Evolutionary conservation across 2,797 vertebrate genomes (phyloP).

Genomic region (Clarias fuscus): DNA sequence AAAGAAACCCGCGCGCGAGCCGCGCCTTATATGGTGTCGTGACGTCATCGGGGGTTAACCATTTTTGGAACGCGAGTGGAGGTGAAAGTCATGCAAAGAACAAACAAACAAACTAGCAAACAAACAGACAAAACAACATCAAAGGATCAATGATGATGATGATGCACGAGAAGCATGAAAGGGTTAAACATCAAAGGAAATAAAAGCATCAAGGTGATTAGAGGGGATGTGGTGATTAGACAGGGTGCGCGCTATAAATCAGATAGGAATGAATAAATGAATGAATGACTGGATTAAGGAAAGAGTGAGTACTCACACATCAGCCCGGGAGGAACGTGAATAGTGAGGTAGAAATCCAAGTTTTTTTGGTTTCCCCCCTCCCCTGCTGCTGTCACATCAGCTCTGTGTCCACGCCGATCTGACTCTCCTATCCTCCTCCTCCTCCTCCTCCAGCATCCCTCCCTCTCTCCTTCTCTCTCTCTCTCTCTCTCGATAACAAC

Average conservation of each 20-base stretch:
- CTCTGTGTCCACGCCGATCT: slow-evolving; percentile 33
- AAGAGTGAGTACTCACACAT: slow-evolving; percentile 68
- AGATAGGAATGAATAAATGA: too few species aligned
- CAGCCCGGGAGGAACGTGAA: slow-evolving; percentile 47
- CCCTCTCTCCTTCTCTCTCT: slow-evolving; percentile 62
- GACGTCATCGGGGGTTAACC: slow-evolving; percentile 56
- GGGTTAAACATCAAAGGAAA: background rate
- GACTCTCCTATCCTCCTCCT: slow-evolving; percentile 50
- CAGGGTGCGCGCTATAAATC: background rate
- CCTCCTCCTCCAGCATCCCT: slow-evolving; percentile 49
- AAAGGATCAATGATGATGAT: too few species aligned
- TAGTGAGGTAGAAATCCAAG: slow-evolving; percentile 41
- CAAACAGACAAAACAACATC: background rate
- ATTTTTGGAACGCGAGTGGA: slow-evolving; percentile 23
- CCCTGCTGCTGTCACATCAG: slow-evolving; percentile 30
- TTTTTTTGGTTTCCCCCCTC: background rate
- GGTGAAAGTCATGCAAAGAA: background rate
- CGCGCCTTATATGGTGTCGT: slow-evolving; percentile 49
- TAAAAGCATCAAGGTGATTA: too few species aligned
- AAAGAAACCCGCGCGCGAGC: background rate
- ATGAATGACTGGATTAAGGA: background rate
- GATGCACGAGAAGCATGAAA: too few species aligned
- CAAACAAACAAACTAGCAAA: background rate
- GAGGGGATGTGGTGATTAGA: background rate
- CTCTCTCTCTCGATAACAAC: slow-evolving; percentile 64